These are phyloP conservation scores for Plodia interpunctella DNA, from an alignment of 1,140 invertebrate genomes.

Conservation along the genomic window DNA sequence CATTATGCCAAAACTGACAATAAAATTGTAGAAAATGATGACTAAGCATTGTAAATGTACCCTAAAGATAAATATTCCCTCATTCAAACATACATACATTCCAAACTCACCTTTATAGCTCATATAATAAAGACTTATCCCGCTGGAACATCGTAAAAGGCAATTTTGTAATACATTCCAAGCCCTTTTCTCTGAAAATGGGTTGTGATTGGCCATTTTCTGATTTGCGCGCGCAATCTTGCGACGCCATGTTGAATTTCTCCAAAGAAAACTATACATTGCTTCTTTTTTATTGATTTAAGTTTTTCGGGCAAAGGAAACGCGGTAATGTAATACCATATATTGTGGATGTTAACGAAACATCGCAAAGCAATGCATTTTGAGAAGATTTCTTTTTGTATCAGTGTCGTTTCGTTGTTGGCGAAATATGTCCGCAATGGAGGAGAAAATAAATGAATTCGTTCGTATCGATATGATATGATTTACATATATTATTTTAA, in stretches of 20 bases:
- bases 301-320: not conserved
- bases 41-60: not conserved
- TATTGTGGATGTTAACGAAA: not conserved
- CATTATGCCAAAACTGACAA: not conserved
- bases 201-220: conserved; percentile 45
- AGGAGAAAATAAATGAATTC: not conserved
- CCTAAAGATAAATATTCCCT: not conserved
- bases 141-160: conserved; percentile 4
- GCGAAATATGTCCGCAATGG: not conserved
- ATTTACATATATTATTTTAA: not conserved
- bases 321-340: conserved; percentile 17
- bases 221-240: conserved; percentile 46
- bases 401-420: not conserved
- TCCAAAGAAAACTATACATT: conserved; percentile 19
- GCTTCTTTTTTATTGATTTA: conserved; percentile 11
- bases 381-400: not conserved
- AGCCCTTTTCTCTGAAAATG: conserved; percentile 45
- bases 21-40: conserved; percentile 6
- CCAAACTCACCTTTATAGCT: not conserved
- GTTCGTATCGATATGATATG: not conserved
- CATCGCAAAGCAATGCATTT: not conserved
- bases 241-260: not conserved
- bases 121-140: not conserved
- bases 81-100: not conserved
- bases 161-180: conserved; percentile 20